Evolutionary conservation across 2,888 invertebrate species (phyloP).

Genomic region (Siphonodentalium dalli): DNA sequence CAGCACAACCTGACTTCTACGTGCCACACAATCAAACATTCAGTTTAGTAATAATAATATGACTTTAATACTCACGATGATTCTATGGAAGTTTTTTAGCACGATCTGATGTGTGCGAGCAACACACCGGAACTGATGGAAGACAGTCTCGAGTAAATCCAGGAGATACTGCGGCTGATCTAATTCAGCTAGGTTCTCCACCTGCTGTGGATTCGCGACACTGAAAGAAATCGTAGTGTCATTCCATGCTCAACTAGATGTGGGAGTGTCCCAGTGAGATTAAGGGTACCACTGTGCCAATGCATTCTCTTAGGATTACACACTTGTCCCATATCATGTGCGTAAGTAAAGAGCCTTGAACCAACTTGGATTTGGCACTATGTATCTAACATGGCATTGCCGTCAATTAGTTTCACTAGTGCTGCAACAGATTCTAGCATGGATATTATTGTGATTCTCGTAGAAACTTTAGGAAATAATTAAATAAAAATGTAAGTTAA

Average conservation of each 20-base stretch:
- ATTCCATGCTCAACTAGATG: neutral
- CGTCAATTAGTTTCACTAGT: no score
- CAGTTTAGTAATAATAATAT: no score
- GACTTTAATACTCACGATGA: conserved; percentile 43
- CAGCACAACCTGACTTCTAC: no score
- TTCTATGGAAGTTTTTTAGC: conserved; percentile 65
- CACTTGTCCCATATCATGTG: neutral
- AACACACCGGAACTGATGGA: conserved; percentile 84
- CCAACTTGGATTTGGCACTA: no score
- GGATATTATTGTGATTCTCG: no score
- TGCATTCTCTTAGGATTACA: neutral
- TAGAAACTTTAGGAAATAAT: no score
- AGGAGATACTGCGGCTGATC: conserved; percentile 61
- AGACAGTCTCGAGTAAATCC: conserved; percentile 77
- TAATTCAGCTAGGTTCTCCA: conserved; percentile 53
- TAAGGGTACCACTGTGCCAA: neutral
- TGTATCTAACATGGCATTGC: no score
- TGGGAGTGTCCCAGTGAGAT: no score
- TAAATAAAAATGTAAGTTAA: no score
- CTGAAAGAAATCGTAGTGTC: neutral
- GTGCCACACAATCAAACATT: no score
- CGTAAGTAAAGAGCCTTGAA: no score
- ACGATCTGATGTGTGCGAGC: conserved; percentile 79
- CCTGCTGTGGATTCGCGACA: conserved; percentile 52
- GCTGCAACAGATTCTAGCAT: no score